Conservation (phyloP, 2,113 vertebrate genomes). For the Dendrocopos noguchii region DNA sequence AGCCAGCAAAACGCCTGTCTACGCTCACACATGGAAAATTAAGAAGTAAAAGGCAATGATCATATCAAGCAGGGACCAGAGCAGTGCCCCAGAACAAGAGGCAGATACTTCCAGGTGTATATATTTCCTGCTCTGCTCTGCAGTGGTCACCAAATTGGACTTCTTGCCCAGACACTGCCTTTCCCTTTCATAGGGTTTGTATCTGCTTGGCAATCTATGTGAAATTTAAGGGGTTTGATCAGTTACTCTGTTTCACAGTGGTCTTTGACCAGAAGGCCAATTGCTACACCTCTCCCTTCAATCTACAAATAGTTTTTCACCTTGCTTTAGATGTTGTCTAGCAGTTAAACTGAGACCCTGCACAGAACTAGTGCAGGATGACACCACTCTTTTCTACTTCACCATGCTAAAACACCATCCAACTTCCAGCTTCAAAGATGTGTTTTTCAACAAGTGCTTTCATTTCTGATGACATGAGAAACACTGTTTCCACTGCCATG, state of each 20-base stretch:
- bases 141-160: accelerated
- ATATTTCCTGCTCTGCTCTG: neutral
- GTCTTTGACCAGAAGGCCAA: neutral
- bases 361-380: neutral
- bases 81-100: neutral
- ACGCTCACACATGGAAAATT: neutral
- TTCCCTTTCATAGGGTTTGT: neutral
- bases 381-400: neutral
- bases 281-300: neutral
- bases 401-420: neutral
- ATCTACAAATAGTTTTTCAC: neutral
- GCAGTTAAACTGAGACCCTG: neutral
- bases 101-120: neutral
- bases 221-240: neutral
- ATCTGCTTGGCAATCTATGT: neutral
- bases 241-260: neutral
- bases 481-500: neutral
- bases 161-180: neutral
- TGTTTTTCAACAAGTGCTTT: neutral
- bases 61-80: neutral
- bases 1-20: neutral
- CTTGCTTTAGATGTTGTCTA: neutral
- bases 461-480: neutral
- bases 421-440: neutral
- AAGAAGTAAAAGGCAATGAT: neutral